phyloP scores from a whole-genome alignment of 2,888 invertebrate genomes.

The Norana najaformis region DNA sequence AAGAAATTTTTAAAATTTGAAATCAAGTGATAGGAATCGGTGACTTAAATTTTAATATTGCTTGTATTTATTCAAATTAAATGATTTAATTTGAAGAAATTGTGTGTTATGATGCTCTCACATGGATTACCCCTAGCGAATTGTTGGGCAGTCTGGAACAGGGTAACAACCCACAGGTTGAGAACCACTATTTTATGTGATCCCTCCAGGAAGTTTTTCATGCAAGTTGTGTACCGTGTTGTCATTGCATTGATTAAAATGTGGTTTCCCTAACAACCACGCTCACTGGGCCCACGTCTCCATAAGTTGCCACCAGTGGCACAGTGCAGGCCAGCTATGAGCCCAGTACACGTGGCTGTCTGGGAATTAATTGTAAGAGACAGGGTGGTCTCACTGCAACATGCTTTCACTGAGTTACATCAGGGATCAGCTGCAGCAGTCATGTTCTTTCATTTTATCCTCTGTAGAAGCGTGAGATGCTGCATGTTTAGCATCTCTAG shows the following conservation, averaged over 20 bases:
- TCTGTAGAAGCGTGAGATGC: background rate
- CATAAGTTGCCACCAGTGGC: background rate
- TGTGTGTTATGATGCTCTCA: background rate
- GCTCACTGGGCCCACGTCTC: background rate
- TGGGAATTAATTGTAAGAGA: background rate
- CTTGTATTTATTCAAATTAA: background rate
- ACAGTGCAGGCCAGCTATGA: background rate
- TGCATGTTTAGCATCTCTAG: background rate
- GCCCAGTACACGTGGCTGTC: background rate
- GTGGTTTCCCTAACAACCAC: background rate
- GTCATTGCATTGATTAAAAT: background rate
- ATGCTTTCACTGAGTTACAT: background rate
- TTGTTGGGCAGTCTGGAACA: background rate
- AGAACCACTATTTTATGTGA: background rate
- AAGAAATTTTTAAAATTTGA: background rate
- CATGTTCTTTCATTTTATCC: background rate
- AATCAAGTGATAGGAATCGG: background rate
- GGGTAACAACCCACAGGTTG: background rate
- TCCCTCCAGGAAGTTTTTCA: constrained; percentile 10
- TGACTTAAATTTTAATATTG: background rate
- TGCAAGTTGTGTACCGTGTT: background rate
- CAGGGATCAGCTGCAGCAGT: constrained; percentile 13
- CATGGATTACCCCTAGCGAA: background rate
- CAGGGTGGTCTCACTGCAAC: background rate
- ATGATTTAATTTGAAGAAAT: background rate